phyloP scores from a whole-genome alignment of 2,888 invertebrate species.

The Diarsia dahlii region DNA sequence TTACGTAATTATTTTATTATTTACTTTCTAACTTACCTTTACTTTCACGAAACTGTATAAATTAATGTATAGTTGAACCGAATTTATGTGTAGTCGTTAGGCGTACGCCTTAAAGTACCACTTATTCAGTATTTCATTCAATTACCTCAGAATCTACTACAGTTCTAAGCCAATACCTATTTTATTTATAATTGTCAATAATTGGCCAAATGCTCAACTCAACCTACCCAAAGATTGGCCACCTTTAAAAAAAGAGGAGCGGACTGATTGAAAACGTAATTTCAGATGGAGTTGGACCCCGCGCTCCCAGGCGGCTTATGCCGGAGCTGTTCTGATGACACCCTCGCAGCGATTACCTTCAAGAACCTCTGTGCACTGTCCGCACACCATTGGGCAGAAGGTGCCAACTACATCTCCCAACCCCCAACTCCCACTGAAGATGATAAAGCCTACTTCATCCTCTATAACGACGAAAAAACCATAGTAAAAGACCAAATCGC shows the following conservation, averaged over 20 bases:
- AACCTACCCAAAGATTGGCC: slow-evolving; percentile 48
- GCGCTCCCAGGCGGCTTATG: slow-evolving; percentile 80
- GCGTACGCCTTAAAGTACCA: neutral
- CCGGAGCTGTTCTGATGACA: slow-evolving; percentile 76
- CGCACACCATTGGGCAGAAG: slow-evolving; percentile 74
- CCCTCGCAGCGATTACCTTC: slow-evolving; percentile 76
- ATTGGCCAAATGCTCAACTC: slow-evolving; percentile 29
- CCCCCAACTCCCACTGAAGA: slow-evolving; percentile 63
- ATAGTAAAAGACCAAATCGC: slow-evolving; percentile 70
- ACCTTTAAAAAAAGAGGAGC: slow-evolving; percentile 70
- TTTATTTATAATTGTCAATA: slow-evolving; percentile 5
- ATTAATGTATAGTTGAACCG: neutral
- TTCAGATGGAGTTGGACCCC: slow-evolving; percentile 83
- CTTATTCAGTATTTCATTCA: neutral
- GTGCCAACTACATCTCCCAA: slow-evolving; percentile 66
- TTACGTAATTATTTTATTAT: neutral
- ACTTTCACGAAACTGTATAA: neutral
- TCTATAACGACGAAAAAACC: slow-evolving; percentile 68
- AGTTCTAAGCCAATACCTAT: neutral
- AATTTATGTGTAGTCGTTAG: neutral
- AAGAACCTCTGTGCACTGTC: slow-evolving; percentile 76
- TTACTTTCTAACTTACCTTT: neutral
- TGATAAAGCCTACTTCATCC: slow-evolving; percentile 76
- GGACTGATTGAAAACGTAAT: slow-evolving; percentile 84
- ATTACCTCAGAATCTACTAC: slow-evolving; percentile 11